Conservation (phyloP, 1,140 invertebrate genomes). For the Drosophila setifemur region DNA sequence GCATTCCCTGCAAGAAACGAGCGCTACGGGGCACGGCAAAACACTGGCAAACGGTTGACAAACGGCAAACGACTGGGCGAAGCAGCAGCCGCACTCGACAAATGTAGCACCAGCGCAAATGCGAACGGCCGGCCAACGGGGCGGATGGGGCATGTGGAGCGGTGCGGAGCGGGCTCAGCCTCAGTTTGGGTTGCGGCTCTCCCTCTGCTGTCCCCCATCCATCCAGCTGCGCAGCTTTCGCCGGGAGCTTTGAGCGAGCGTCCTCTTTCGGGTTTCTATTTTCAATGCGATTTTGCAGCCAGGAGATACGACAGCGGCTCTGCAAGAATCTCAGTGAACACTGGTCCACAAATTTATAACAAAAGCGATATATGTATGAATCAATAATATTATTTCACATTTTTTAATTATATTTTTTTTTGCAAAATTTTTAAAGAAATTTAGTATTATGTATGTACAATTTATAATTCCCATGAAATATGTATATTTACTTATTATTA, state of each 20-base stretch:
- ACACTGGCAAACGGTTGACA: constrained; percentile 61
- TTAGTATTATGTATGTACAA: no score
- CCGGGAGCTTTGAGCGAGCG: constrained; percentile 25
- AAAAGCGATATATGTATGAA: no score
- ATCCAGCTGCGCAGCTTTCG: constrained; percentile 5
- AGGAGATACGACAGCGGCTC: constrained; percentile 14
- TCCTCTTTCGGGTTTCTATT: constrained; percentile 18
- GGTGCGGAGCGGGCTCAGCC: neutral
- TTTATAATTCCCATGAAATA: no score
- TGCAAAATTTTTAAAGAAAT: neutral
- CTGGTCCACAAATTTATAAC: constrained; percentile 6
- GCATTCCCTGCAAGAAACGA: constrained; percentile 27
- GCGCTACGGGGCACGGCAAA: constrained; percentile 39
- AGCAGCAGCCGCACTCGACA: constrained; percentile 60
- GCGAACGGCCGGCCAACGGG: constrained; percentile 25
- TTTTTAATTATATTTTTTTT: neutral
- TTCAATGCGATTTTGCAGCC: constrained; percentile 5
- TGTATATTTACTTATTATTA: no score
- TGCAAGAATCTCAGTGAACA: constrained; percentile 16
- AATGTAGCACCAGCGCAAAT: constrained; percentile 50
- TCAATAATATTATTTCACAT: no score
- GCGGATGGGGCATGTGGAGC: constrained; percentile 10
- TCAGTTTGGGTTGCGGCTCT: neutral
- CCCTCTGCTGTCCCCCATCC: neutral
- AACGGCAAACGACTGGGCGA: constrained; percentile 70